Evolutionary conservation across 2,113 vertebrate genomes (phyloP), one percentile per base, ranked within the genome.

Genomic region (Camelus dromedarius): DNA sequence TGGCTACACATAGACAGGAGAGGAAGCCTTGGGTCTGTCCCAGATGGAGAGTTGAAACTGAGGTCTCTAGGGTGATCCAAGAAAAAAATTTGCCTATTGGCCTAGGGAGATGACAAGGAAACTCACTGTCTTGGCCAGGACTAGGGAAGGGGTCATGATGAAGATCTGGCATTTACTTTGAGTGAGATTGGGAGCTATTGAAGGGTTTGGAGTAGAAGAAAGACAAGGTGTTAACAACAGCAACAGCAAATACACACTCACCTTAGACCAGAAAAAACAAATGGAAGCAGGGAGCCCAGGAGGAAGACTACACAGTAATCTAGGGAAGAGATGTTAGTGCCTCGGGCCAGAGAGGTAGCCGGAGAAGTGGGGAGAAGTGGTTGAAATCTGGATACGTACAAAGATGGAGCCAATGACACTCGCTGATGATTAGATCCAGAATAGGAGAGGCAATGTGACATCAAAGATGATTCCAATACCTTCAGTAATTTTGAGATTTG

Each of bases 321-420:
- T 24, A 11, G n/a, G 87, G 18, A 54, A 20, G 46, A 54, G 20
- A 38, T 16, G n/a, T 9, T 42, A 28, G 46, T 1, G 14, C 1
- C 0, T 62, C 28, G n/a, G 56, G 56, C 0, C 1, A 1, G 4
- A 54, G 32, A 24, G 32, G 48, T 8, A 24, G 30, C 38, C 16
- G 10, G 2, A 26, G n/a, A 42, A 0, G 11, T 26, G 32, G 16
- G 12, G 6, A 76, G 52, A 38, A 24, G 32, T 48, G 50, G n/a
- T 46, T 95, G 46, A n/a, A 80, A 54, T 42, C 64, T 86, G 46
- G 18, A 28, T 56, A 72, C 10, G n/a, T 9, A 18, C 8, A 4
- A 76, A 42, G 50, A 26, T 19, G 13, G 46, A 62, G 62, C 6
- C 15, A 38, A 4, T 20, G 48, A 56, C 10, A 62, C 20, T 30